These are phyloP conservation scores for Chunga burmeisteri DNA, from an alignment of 2,113 vertebrate species.

Conservation along the genomic window DNA sequence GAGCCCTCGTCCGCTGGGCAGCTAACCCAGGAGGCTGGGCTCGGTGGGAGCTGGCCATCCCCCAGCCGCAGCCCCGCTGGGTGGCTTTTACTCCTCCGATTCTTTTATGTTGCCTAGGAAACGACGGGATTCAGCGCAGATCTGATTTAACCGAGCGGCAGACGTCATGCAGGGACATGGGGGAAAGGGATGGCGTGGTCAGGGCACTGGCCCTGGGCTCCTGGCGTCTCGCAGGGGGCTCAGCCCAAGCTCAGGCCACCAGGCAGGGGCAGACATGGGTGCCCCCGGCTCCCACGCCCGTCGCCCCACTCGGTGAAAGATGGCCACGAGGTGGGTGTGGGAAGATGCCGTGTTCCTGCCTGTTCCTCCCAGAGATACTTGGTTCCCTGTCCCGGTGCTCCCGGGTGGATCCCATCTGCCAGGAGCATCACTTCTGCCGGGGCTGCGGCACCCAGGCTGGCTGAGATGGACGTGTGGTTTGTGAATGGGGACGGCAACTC, in stretches of 20 bases:
- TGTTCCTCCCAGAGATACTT: neutral
- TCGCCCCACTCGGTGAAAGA: too few relatives aligned
- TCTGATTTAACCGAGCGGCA: neutral
- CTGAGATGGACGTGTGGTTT: neutral
- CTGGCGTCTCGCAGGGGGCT: neutral
- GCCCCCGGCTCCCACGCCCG: accelerated
- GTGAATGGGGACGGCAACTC: neutral
- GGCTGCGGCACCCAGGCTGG: neutral
- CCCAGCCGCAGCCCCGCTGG: neutral
- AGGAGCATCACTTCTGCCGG: neutral
- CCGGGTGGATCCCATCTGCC: neutral
- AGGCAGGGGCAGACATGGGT: accelerated
- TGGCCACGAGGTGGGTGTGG: accelerated
- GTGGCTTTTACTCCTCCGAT: slow-evolving; percentile 26
- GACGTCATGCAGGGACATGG: neutral
- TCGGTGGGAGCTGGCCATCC: neutral
- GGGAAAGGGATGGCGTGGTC: neutral
- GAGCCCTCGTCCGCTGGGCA: neutral
- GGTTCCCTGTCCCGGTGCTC: accelerated
- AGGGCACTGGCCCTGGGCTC: neutral
- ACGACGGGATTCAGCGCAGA: neutral
- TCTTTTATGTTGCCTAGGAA: slow-evolving; percentile 51
- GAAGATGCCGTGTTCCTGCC: neutral
- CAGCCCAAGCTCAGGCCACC: neutral
- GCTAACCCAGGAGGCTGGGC: neutral